Evolutionary conservation across 2,797 vertebrate genomes (phyloP).

Genomic region (Petrocephalus sullivani): DNA sequence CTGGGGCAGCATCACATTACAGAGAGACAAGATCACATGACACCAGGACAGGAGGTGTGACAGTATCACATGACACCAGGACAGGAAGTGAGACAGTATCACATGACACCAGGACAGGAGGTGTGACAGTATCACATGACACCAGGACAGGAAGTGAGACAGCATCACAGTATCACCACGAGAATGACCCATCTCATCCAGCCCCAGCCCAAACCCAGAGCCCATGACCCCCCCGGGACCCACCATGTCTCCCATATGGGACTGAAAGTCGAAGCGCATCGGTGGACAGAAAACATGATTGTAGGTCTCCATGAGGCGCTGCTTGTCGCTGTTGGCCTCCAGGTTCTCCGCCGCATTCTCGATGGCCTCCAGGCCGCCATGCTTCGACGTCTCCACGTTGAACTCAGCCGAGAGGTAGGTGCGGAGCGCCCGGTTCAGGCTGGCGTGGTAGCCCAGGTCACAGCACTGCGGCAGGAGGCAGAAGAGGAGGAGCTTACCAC

Average conservation of each 20-base stretch:
- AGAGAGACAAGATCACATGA: background rate
- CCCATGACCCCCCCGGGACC: constrained; percentile 32
- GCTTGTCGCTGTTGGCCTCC: constrained; percentile 90
- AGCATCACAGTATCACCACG: background rate
- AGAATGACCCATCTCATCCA: no score
- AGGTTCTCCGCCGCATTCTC: constrained; percentile 88
- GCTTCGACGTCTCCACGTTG: constrained; percentile 90
- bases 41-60: background rate
- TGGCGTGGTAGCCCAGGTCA: constrained; percentile 95
- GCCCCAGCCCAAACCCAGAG: background rate
- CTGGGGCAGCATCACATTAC: background rate
- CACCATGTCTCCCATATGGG: constrained; percentile 96
- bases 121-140: background rate
- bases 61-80: background rate
- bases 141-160: background rate
- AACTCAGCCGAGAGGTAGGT: constrained; percentile 94
- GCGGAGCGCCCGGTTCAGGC: constrained; percentile 85
- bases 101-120: background rate
- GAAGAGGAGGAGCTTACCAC: background rate
- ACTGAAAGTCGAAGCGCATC: constrained; percentile 95
- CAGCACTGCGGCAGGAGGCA: constrained; percentile 72
- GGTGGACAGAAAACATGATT: constrained; percentile 95
- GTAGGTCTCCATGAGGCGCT: constrained; percentile 96
- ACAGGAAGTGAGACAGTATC: background rate
- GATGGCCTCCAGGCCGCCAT: constrained; percentile 83